Conservation (phyloP, 2,113 vertebrate genomes). For the Cariama cristata region DNA sequence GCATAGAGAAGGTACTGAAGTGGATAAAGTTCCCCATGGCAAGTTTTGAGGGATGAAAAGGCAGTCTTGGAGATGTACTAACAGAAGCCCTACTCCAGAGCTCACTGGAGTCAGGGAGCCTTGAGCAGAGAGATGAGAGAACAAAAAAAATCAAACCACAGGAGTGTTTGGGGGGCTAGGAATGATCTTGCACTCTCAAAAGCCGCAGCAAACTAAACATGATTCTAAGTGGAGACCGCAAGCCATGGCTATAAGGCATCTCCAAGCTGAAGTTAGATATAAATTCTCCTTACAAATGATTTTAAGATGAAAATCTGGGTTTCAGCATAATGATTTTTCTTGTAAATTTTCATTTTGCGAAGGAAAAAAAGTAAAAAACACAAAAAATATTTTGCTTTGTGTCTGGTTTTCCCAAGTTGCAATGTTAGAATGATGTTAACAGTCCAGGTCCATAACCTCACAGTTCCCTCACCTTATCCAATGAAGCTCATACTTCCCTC, state of each 20-base stretch:
- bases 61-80: neutral
- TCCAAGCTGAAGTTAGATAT: neutral
- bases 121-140: neutral
- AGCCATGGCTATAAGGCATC: neutral
- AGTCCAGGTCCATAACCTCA: neutral
- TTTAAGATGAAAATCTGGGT: neutral
- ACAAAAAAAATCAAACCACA: neutral
- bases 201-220: neutral
- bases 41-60: neutral
- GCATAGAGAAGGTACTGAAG: neutral
- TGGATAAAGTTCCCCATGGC: neutral
- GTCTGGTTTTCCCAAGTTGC: neutral
- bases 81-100: neutral
- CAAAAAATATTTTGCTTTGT: neutral
- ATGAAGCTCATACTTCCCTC: neutral
- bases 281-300: neutral
- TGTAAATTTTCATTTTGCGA: neutral
- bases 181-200: neutral
- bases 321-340: neutral
- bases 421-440: neutral
- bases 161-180: neutral
- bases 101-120: neutral
- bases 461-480: neutral
- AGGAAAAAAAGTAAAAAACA: neutral
- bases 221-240: neutral